Conservation (phyloP, 2,888 invertebrate genomes). For the Frankliniella intonsa region DNA sequence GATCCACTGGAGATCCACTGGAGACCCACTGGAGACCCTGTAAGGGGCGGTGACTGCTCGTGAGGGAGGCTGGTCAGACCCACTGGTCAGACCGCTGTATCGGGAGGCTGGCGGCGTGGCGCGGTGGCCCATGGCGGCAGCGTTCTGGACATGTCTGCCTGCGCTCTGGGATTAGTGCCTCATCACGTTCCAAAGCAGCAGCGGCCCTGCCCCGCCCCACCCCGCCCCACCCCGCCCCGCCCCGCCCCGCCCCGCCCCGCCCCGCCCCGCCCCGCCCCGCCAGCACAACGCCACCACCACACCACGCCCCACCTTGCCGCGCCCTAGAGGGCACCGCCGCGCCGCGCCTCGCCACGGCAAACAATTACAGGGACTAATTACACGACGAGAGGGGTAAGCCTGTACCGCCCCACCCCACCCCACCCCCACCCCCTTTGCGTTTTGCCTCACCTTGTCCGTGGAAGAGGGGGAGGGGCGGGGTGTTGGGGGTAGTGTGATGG, state of each 20-base stretch:
- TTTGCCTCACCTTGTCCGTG: not conserved
- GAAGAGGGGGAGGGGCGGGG: not conserved
- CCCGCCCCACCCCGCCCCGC: too few relatives aligned
- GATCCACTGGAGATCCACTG: too few relatives aligned
- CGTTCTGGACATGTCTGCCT: not conserved
- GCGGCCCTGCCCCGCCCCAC: not conserved
- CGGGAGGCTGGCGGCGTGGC: too few relatives aligned
- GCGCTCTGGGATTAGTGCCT: not conserved
- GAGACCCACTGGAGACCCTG: too few relatives aligned
- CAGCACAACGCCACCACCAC: not conserved
- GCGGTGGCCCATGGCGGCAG: too few relatives aligned
- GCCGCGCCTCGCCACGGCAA: not conserved
- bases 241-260: not conserved
- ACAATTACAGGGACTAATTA: slow-evolving; percentile 25
- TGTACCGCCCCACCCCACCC: not conserved
- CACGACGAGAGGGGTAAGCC: slow-evolving; percentile 9
- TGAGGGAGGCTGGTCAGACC: too few relatives aligned
- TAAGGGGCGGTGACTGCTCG: too few relatives aligned
- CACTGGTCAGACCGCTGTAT: too few relatives aligned
- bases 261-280: not conserved
- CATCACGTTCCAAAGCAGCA: not conserved
- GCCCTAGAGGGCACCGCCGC: not conserved
- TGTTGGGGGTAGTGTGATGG: not conserved
- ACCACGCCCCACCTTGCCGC: not conserved
- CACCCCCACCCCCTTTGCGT: not conserved